Conservation (phyloP, 2,113 vertebrate genomes). For the Turdus rufiventris region DNA sequence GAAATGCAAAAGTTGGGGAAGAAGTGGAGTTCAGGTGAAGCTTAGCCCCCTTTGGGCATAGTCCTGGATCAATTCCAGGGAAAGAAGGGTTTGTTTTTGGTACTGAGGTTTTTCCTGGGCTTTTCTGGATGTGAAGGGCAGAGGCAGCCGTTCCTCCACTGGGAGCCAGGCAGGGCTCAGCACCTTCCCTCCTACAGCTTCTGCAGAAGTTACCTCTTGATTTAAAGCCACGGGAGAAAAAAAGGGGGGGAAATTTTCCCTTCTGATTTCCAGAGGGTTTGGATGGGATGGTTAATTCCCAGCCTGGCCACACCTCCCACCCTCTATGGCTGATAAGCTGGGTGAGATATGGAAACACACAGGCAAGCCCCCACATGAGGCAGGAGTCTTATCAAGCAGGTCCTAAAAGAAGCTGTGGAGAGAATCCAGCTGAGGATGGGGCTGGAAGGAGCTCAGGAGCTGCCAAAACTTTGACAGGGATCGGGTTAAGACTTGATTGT, state of each 20-base stretch:
- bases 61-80: not conserved
- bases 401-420: not conserved
- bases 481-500: not conserved
- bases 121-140: not conserved
- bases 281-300: constrained; percentile 22
- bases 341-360: not conserved
- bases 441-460: constrained; percentile 28
- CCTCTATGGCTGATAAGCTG: not conserved
- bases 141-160: not conserved
- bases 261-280: not conserved
- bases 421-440: not conserved
- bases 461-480: not conserved
- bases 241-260: not conserved
- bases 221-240: not conserved
- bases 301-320: not conserved
- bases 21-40: not conserved
- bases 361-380: constrained; percentile 39
- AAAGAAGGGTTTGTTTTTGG: not conserved
- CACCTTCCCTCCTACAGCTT: not conserved
- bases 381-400: not conserved
- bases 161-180: not conserved
- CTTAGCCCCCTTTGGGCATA: rapidly evolving
- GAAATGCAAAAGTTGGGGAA: rapidly evolving
- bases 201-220: not conserved
- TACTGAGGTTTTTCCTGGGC: not conserved